Base-by-base conservation (phyloP, 2,797 vertebrate genomes). In the Hyperoplus lanceolatus region DNA sequence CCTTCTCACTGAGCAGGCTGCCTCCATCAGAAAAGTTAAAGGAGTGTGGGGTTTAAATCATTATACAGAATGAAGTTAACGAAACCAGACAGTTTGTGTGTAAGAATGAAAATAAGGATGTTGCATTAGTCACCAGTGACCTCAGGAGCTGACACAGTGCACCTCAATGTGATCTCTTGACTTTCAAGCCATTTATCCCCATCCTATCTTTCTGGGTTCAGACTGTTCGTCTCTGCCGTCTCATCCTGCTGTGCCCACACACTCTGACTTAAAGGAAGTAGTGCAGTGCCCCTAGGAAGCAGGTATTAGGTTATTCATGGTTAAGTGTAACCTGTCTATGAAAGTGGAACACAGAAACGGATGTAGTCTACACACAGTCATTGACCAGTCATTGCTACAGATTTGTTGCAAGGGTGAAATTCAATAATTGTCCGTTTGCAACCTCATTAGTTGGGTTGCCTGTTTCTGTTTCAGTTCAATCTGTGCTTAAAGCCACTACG, bases 71-170 rank as follows among this genome's bases (percentile, higher is more conserved):
- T 29, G 45, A 21, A 10, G 62, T 41, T 38, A 61, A 29, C n/a
- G 0, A 56, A 67, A 70, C 4, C 1, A 3, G 50, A 48, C 42
- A 42, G 58, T 61, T 1, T 15, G 11, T 70, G 49, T 58, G 50
- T 15, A 21, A 39, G 18, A 68, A 29, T 29, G 82, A 67, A 83
- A 79, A 59, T 70, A 56, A 90, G 75, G 84, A 90, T 61, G 79
- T 70, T 55, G 76, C 10, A 74, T 68, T 71, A 70, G 62, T 84
- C 69, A 70, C 46, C 29, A 46, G 55, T 79, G 61, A 85, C 64
- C 54, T 89, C 59, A 83, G 4, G 29, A 60, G 64, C 49, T 21
- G 75, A 77, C 62, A 38, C 42, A 13, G 39, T 63, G 50, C 48
- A 46, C 10, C 43, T 39, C 1, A 1, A 46, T 55, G 46, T 6